Evolutionary conservation across 2,888 invertebrate genomes (phyloP), one percentile per base, ranked within the genome.

Genomic region (Eupithecia exiguata): DNA sequence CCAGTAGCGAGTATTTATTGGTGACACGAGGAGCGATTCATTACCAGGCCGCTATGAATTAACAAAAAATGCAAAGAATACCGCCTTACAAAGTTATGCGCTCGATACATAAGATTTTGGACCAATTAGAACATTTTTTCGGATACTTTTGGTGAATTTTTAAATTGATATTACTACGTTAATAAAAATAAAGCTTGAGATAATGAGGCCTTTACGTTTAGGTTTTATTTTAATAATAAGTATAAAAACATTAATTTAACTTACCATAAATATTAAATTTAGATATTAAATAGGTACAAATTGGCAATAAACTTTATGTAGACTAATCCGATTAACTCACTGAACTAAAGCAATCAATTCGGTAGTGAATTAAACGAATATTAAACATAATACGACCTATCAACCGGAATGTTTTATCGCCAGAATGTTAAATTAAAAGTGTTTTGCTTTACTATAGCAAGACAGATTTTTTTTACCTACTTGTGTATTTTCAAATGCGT

Each of bases 1-100:
- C 91, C 93, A 92, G 93, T 92, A 94, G 93, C 93, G 87, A 87
- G 89, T 92, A 93, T 92, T 93, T 93, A 93, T 92, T 91, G 89
- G 91, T 87, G 91, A 89, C 91, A 89, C 83, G 84, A 83, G 74
- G 84, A 82, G 76, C 87, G 88, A 88, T 91, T 91, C 91, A 91
- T 92, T 92, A 92, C 91, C 91, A 90, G 82, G 82, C 63, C 80
- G 81, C 82, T 83, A 84, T 82, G 82, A 84, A 85, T 81, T 82
- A 84, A 84, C 84, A 87, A 88, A 86, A 87, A 87, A 88, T 78
- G 82, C 82, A 86, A 86, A 87, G 85, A 83, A 76, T 81, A 81
- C 85, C 87, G 87, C 85, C 80, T 82, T 82, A 75, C 81, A 81
- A 86, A 84, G 82, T 84, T 84, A 84, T 83, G 81, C 81, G 72